A percentile compares a stretch with the other conserved stretches of the same genome.
Evolutionary conservation across 2,113 vertebrate genomes (phyloP).

Genomic region (Boleophthalmus pectinirostris): DNA sequence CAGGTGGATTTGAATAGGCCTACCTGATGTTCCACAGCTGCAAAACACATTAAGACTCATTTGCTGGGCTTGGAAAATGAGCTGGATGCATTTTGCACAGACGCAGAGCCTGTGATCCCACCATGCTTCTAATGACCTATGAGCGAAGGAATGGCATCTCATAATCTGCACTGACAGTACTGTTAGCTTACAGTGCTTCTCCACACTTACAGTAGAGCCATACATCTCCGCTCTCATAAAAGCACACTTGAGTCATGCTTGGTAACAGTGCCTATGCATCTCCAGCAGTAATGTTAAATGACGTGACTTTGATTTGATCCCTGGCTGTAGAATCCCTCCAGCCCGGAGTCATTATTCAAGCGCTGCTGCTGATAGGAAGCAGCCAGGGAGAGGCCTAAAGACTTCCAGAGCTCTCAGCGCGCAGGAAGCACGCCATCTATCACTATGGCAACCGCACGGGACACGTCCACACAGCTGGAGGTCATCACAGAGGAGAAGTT

Average conservation of each 20-base stretch:
- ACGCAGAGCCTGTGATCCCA: slow-evolving; percentile 48
- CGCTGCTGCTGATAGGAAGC: slow-evolving; percentile 67
- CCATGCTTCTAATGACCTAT: slow-evolving; percentile 1
- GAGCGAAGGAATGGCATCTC: neutral
- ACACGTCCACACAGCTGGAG: slow-evolving; percentile 66
- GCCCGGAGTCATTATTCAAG: slow-evolving; percentile 66
- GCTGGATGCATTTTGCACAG: slow-evolving; percentile 80
- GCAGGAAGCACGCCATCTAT: slow-evolving; percentile 62
- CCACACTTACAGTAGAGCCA: slow-evolving; percentile 19
- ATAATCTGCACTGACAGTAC: neutral
- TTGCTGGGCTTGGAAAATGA: slow-evolving; percentile 74
- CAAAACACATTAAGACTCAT: slow-evolving; percentile 82
- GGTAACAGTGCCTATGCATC: slow-evolving; percentile 41
- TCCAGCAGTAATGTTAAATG: slow-evolving; percentile 56
- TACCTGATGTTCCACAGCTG: slow-evolving; percentile 78
- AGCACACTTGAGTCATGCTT: slow-evolving; percentile 34
- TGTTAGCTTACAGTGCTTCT: neutral
- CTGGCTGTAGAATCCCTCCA: slow-evolving; percentile 55
- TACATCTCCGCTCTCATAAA: slow-evolving; percentile 11
- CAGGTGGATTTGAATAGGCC: slow-evolving; percentile 79
- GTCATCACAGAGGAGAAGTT: slow-evolving; percentile 47
- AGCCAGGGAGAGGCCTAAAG: slow-evolving; percentile 57
- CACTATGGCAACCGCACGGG: slow-evolving; percentile 53
- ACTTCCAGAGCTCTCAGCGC: slow-evolving; percentile 70
- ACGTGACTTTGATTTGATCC: slow-evolving; percentile 60